Evolutionary conservation across 2,797 vertebrate species (phyloP).

Genomic region (Buceros bicornis): DNA sequence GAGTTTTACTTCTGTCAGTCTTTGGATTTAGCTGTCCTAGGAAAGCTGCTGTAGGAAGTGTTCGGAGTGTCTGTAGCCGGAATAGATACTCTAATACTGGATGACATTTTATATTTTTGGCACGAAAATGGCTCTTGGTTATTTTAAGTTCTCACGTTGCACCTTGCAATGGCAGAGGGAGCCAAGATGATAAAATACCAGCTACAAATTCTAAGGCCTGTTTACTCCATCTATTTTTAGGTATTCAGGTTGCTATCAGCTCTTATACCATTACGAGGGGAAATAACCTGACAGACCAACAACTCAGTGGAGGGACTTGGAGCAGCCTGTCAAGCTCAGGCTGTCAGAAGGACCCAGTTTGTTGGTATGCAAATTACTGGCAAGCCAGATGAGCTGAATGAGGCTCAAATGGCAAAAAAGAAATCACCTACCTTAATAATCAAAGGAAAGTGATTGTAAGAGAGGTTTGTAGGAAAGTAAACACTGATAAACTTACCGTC

Average conservation of each 20-base stretch:
- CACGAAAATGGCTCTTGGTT: constrained; percentile 25
- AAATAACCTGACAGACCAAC: constrained; percentile 24
- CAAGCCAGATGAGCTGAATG: background rate
- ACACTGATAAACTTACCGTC: background rate
- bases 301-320: constrained; percentile 6
- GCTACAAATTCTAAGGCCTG: background rate
- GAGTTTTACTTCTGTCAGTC: background rate
- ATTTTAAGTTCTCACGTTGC: constrained; percentile 42
- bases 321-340: constrained; percentile 32
- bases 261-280: constrained; percentile 19
- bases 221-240: constrained; percentile 59
- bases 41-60: background rate
- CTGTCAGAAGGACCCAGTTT: constrained; percentile 36
- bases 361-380: constrained; percentile 31
- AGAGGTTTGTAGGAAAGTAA: background rate
- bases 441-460: background rate
- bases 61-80: background rate
- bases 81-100: constrained; percentile 7
- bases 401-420: background rate
- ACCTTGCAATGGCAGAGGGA: constrained; percentile 1
- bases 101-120: constrained; percentile 21
- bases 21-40: background rate
- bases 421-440: background rate
- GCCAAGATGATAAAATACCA: constrained; percentile 7
- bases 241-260: constrained; percentile 3